Evolutionary conservation across 2,797 vertebrate genomes (phyloP).

Genomic region (Zenarchopterus dispar): DNA sequence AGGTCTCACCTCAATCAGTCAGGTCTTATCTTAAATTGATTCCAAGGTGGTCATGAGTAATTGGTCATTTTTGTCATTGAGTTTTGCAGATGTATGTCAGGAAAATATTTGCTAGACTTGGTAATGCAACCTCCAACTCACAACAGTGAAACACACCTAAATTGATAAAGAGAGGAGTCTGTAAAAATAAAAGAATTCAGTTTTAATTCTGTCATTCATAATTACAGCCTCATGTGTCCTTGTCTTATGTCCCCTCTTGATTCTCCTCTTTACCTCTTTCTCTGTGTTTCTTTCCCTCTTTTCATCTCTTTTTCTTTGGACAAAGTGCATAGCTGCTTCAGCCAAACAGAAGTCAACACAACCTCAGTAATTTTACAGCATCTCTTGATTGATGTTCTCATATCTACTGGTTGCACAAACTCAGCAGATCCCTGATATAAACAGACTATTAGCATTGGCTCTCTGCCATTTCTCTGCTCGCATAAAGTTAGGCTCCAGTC

Average conservation of each 20-base stretch:
- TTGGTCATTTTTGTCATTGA: not conserved
- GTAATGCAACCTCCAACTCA: not conserved
- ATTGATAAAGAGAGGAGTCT: not conserved
- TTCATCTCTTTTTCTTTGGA: slow-evolving; percentile 39
- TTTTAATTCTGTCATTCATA: slow-evolving; percentile 19
- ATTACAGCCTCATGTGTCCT: slow-evolving; percentile 23
- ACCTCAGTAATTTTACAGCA: slow-evolving; percentile 31
- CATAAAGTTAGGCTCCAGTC: slow-evolving; percentile 58
- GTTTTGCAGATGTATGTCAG: not conserved
- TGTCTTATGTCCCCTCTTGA: slow-evolving; percentile 43
- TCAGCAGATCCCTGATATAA: slow-evolving; percentile 48
- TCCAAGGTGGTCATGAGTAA: not conserved
- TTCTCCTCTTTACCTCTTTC: slow-evolving; percentile 47
- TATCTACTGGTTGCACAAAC: slow-evolving; percentile 55
- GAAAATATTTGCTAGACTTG: not conserved
- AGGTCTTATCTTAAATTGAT: not conserved
- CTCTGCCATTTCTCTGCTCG: slow-evolving; percentile 38
- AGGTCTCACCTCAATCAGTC: not conserved
- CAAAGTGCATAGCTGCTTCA: slow-evolving; percentile 33
- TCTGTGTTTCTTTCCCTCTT: slow-evolving; percentile 19
- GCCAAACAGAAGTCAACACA: slow-evolving; percentile 39
- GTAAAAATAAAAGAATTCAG: slow-evolving; percentile 7
- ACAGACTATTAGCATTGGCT: slow-evolving; percentile 58
- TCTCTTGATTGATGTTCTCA: slow-evolving; percentile 60
- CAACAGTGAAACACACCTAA: not conserved